Evolutionary conservation across 2,113 vertebrate genomes (phyloP), one percentile per base, ranked within the genome.

Genomic region (Stegostoma tigrinum): DNA sequence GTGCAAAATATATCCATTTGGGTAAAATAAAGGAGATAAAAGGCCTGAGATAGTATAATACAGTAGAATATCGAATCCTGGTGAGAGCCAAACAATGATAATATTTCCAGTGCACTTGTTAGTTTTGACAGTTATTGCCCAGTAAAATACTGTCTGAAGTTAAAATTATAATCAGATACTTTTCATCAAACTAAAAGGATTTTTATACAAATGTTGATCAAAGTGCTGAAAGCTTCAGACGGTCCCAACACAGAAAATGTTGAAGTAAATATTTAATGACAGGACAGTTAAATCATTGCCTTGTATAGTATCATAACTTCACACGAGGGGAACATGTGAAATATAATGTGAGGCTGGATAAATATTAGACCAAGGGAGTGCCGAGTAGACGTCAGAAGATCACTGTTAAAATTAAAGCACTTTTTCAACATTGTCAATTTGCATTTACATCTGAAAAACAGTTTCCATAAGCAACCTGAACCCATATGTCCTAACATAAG

Each of bases 261-360:
- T 75, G 27, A 95, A 52, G 68, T 95, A 95, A 95, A 95, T 95
- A 95, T 95, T 95, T 75, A 75, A 95, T 34, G 94, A 66, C 55
- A 66, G 89, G 48, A 27, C 94, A 95, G 68, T 72, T 95, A 30
- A 72, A 75, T 72, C 68, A 95, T 95, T 52, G 67, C 68, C 67
- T 38, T 75, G 67, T 72, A 70, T 52, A 95, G 45, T 72, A 52
- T 72, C 94, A 52, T 45, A 68, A 52, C 67, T 95, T 72, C 72
- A 70, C 52, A 70, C 19, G 42, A 52, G 61, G 42, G 66, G 61
- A 66, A 67, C 64, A 66, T 34, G 66, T 93, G 66, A 93, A 93
- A 23, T 67, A 93, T 61, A 93, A 93, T 93, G n/a, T 93, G 64
- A 64, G 14, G 38, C 89, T 93, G 34, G 61, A 38, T 93, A 93